These are phyloP conservation scores for Tyto alba DNA, from an alignment of 2,113 vertebrate species.

Conservation along the genomic window DNA sequence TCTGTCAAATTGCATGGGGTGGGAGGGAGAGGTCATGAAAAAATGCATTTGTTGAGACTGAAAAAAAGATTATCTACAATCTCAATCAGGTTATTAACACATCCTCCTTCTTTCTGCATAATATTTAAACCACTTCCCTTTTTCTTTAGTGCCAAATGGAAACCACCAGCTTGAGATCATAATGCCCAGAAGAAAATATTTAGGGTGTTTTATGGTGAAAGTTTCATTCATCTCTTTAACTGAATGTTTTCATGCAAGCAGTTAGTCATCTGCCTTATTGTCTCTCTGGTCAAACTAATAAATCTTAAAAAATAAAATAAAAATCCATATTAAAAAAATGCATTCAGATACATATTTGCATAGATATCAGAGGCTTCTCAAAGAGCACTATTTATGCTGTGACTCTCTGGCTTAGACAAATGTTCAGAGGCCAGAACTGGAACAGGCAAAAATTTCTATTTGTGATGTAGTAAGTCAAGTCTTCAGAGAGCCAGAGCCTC, in stretches of 20 bases:
- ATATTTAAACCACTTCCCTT: not conserved
- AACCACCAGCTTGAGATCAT: not conserved
- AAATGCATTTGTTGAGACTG: not conserved
- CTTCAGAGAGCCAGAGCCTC: not conserved
- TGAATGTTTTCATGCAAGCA: not conserved
- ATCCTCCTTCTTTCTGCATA: not conserved
- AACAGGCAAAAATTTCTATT: not conserved
- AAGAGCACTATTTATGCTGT: not conserved
- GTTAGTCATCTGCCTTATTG: not conserved
- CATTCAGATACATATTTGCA: not conserved
- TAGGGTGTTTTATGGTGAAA: not conserved
- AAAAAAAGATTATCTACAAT: not conserved
- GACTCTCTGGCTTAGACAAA: not conserved
- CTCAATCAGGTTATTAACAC: not conserved
- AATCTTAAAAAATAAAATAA: not conserved
- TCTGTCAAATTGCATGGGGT: not conserved
- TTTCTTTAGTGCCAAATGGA: not conserved
- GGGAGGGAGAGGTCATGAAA: not conserved
- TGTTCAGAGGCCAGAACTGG: not conserved
- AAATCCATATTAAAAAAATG: not conserved
- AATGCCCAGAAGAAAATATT: not conserved
- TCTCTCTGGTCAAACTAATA: not conserved
- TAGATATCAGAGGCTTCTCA: not conserved
- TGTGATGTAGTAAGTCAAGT: not conserved
- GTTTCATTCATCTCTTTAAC: not conserved